A percentile compares a stretch with the other conserved stretches of the same genome.
Evolutionary conservation across 2,113 vertebrate species (phyloP).

Genomic region (Plectropomus leopardus): DNA sequence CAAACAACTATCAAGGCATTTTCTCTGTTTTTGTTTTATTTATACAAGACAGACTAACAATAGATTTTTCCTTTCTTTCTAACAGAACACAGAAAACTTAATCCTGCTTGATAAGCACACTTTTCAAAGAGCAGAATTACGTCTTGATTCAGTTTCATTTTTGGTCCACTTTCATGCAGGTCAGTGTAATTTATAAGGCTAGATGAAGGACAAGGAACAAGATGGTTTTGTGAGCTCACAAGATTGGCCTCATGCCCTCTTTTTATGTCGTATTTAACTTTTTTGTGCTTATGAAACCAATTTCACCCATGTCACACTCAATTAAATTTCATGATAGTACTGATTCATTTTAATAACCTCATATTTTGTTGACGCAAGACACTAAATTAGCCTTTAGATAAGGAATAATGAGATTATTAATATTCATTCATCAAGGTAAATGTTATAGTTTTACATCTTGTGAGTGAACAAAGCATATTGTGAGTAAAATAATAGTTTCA

Average conservation of each 20-base stretch:
- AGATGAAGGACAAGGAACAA: neutral
- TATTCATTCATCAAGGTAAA: conserved; percentile 1
- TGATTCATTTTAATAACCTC: conserved; percentile 27
- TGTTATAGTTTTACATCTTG: neutral
- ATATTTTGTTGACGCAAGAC: neutral
- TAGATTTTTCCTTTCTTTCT: neutral
- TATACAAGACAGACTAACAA: neutral
- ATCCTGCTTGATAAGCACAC: neutral
- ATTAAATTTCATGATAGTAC: conserved; percentile 15
- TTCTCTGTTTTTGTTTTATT: neutral
- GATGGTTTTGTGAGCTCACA: neutral
- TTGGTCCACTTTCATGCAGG: neutral
- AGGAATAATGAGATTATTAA: conserved; percentile 22
- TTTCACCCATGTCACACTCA: neutral
- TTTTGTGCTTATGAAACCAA: neutral
- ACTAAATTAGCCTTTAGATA: neutral
- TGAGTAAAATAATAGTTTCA: neutral
- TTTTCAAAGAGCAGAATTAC: conserved; percentile 22
- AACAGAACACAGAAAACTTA: neutral
- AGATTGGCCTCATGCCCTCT: neutral
- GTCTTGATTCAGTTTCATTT: conserved; percentile 1
- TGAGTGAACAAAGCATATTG: conserved; percentile 4
- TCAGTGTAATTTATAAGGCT: conserved; percentile 6
- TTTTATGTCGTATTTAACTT: neutral
- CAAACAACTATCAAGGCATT: neutral